phyloP scores from a whole-genome alignment of 2,113 vertebrate genomes.

The Mesitornis unicolor region DNA sequence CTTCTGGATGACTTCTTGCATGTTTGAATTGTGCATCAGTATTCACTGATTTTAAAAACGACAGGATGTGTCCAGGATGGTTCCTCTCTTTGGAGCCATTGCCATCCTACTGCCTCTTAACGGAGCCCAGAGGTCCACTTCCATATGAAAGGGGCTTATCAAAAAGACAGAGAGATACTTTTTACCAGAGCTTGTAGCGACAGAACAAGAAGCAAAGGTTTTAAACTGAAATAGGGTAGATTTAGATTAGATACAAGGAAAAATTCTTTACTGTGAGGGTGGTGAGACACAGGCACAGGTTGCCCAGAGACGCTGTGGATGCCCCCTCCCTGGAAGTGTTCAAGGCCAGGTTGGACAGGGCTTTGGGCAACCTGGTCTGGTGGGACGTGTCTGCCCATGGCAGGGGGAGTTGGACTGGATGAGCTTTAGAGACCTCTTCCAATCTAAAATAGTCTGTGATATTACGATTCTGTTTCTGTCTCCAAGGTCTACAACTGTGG shows the following conservation, averaged over 20 bases:
- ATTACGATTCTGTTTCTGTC: neutral
- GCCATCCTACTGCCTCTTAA: neutral
- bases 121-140: neutral
- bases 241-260: neutral
- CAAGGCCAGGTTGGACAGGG: neutral
- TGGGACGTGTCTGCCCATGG: neutral
- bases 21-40: neutral
- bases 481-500: neutral
- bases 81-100: neutral
- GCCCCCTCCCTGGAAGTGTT: neutral
- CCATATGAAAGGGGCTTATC: neutral
- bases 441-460: neutral
- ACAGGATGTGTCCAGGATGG: neutral
- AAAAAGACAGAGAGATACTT: neutral
- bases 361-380: neutral
- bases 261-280: neutral
- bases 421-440: neutral
- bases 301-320: neutral
- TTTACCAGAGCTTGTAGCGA: neutral
- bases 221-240: neutral
- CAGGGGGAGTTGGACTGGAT: accelerated
- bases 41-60: neutral
- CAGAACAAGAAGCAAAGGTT: neutral
- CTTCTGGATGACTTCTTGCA: neutral
- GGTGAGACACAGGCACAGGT: neutral